Evolutionary conservation across 2,797 vertebrate species (phyloP), one percentile per base, ranked within the genome.

Genomic region (Antennarius maculatus): DNA sequence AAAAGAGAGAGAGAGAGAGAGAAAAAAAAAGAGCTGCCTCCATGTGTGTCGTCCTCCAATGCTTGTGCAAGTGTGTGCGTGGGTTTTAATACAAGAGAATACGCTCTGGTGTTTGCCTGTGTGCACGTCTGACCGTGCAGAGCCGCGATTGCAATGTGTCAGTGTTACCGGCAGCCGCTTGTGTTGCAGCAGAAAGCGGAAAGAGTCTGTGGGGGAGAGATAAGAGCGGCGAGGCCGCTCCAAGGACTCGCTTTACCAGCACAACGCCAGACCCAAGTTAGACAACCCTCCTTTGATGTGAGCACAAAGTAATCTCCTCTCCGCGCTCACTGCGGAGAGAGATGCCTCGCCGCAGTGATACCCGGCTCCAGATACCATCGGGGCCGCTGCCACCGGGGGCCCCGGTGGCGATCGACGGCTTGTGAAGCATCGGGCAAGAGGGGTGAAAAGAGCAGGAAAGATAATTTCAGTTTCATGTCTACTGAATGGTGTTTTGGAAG

Each of bases 271-370:
- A 76, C 84, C 86, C 84, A 86, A 88, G 80, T 90, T 86, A 88
- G 81, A 87, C 88, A 92, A 88, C 86, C 89, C 90, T 86, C 83
- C 83, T 92, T 91, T 91, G 90, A 91, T 91, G 90, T 89, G 82
- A 88, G 85, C 75, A 82, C 76, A 76, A 66, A 82, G 76, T 88
- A 87, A 85, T 88, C 86, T 84, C 75, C 83, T 71, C 84, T 74
- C 81, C 80, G 76, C 83, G 5, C 82, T 88, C 37, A 17, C 74
- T 61, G 67, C 62, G 10, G 68, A 72, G 74, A 86, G 74, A 85
- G 84, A 82, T 71, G 81, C 79, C 69, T 73, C 41, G 77, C 72
- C 69, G 77, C 55, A 73, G 83, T 45, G 84, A 88, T 88, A 76
- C 77, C 72, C 69, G 43, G 69, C 69, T 65, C 47, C 58, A 66